These are phyloP conservation scores for Eilema sororculum DNA, from an alignment of 2,888 invertebrate species.

Conservation along the genomic window DNA sequence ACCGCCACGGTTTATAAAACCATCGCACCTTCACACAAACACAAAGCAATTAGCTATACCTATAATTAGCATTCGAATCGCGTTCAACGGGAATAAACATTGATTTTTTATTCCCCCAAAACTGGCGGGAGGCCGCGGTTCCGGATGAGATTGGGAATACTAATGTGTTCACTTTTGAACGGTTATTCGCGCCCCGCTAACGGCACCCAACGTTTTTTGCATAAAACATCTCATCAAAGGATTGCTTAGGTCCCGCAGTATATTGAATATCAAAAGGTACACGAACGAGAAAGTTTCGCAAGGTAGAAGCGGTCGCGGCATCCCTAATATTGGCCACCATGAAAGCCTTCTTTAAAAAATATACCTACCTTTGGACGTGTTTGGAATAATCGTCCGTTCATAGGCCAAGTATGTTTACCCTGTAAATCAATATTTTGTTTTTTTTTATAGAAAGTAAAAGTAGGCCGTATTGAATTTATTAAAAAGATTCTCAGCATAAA, in stretches of 20 bases:
- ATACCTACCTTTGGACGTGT: slow-evolving; percentile 77
- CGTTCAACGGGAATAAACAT: slow-evolving; percentile 84
- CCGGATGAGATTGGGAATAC: slow-evolving; percentile 79
- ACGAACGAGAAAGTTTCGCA: slow-evolving; percentile 80
- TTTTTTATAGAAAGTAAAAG: too few relatives aligned
- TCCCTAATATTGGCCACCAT: slow-evolving; percentile 80
- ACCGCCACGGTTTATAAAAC: slow-evolving; percentile 59
- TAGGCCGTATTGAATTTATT: too few relatives aligned
- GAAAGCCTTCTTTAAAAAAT: slow-evolving; percentile 85
- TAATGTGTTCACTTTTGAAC: slow-evolving; percentile 86
- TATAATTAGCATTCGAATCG: slow-evolving; percentile 84
- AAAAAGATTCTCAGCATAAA: too few relatives aligned
- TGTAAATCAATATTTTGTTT: slow-evolving; percentile 58
- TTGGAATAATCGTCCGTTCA: slow-evolving; percentile 74
- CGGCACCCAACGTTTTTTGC: slow-evolving; percentile 85
- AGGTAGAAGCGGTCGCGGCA: slow-evolving; percentile 72
- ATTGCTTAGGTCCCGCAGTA: slow-evolving; percentile 84
- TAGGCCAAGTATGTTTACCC: slow-evolving; percentile 51
- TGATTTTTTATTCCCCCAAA: slow-evolving; percentile 86
- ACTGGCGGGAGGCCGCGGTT: slow-evolving; percentile 73
- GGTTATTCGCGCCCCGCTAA: slow-evolving; percentile 85
- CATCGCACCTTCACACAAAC: slow-evolving; percentile 72
- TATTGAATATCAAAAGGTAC: slow-evolving; percentile 87
- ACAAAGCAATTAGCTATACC: slow-evolving; percentile 82
- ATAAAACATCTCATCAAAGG: slow-evolving; percentile 88